Percentiles rank a stretch among this genome's conserved stretches.
phyloP scores from a whole-genome alignment of 2,113 vertebrate species.

The Aldabrachelys gigantea region DNA sequence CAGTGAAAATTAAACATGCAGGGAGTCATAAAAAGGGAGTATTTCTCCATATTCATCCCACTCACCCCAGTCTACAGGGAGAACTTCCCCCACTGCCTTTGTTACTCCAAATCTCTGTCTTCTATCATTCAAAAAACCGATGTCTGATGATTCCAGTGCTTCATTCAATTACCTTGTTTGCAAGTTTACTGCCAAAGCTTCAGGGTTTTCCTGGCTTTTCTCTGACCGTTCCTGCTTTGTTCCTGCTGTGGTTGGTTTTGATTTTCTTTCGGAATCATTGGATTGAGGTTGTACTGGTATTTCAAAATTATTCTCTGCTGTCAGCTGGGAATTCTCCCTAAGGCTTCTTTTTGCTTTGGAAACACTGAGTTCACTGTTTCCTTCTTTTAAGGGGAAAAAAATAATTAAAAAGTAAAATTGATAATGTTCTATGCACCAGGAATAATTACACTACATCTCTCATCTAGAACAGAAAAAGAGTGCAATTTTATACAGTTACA shows the following conservation, averaged over 20 bases:
- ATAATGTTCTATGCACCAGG: fast-evolving
- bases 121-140: background rate
- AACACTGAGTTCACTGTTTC: background rate
- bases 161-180: background rate
- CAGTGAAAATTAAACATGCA: background rate
- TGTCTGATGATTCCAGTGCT: fast-evolving
- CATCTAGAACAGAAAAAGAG: background rate
- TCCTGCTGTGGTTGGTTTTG: background rate
- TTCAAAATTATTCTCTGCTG: fast-evolving
- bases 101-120: no score
- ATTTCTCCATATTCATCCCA: background rate
- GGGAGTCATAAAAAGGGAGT: background rate
- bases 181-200: fast-evolving
- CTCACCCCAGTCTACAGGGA: background rate
- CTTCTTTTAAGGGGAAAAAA: constrained; percentile 16
- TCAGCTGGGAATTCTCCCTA: background rate
- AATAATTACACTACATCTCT: background rate
- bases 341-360: constrained; percentile 1
- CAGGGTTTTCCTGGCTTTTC: fast-evolving
- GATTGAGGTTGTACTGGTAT: background rate
- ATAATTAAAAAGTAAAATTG: background rate
- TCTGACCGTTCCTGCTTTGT: background rate
- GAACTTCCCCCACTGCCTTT: background rate
- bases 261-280: background rate
- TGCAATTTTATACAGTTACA: background rate